phyloP scores from a whole-genome alignment of 1,140 invertebrate species.

The Apis dorsata region DNA sequence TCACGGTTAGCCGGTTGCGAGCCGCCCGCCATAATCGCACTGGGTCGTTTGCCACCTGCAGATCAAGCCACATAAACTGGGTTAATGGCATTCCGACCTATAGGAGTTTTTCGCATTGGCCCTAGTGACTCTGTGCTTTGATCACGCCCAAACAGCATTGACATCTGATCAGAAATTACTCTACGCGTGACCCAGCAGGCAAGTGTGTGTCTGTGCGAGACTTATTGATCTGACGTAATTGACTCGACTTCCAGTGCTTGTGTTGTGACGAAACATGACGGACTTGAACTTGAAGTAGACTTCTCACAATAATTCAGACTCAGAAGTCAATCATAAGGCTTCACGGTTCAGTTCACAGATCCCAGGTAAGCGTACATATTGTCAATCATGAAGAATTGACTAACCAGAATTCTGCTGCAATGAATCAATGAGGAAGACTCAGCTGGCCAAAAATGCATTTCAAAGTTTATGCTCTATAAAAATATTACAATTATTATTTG shows the following conservation, averaged over 20 bases:
- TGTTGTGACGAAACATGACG: slow-evolving; percentile 72
- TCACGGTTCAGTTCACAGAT: slow-evolving; percentile 68
- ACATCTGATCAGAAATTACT: slow-evolving; percentile 75
- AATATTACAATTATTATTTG: slow-evolving; percentile 71
- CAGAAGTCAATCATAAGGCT: slow-evolving; percentile 63
- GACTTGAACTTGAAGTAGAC: slow-evolving; percentile 74
- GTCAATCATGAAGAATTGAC: slow-evolving; percentile 70
- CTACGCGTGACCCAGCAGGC: slow-evolving; percentile 79
- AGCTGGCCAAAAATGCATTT: slow-evolving; percentile 70
- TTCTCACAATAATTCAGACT: slow-evolving; percentile 71
- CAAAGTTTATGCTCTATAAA: slow-evolving; percentile 69
- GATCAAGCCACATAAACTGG: slow-evolving; percentile 81
- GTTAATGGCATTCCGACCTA: slow-evolving; percentile 79
- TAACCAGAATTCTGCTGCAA: slow-evolving; percentile 75
- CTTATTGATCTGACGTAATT: slow-evolving; percentile 74
- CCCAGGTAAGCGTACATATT: slow-evolving; percentile 66
- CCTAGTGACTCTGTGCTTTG: slow-evolving; percentile 79
- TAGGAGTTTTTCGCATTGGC: slow-evolving; percentile 74
- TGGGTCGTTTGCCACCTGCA: slow-evolving; percentile 80
- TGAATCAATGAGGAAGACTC: slow-evolving; percentile 69
- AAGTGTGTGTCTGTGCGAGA: slow-evolving; percentile 77
- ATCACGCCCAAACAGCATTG: slow-evolving; percentile 78
- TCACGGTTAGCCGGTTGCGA: slow-evolving; percentile 77
- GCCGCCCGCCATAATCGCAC: slow-evolving; percentile 77
- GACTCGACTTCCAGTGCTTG: slow-evolving; percentile 77